phyloP scores from a whole-genome alignment of 2,888 invertebrate genomes.

The Incurvaria masculella region DNA sequence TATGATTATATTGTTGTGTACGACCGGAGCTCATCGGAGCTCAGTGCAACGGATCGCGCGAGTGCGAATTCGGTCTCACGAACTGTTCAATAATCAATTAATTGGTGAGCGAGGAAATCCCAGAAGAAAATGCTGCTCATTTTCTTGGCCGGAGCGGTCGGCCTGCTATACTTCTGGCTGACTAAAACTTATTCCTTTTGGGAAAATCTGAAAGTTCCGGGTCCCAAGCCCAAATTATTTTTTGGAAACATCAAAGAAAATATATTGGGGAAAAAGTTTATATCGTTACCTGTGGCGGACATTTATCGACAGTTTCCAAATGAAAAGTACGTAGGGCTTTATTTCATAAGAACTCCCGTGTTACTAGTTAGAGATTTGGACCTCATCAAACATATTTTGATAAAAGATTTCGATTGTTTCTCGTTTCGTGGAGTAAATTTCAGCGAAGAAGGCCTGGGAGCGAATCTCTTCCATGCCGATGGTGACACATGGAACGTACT shows the following conservation, averaged over 20 bases:
- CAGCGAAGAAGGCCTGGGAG: conserved; percentile 25
- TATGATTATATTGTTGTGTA: too few relatives aligned
- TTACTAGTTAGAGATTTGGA: conserved; percentile 16
- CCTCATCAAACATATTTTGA: conserved; percentile 14
- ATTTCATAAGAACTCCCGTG: conserved; percentile 23
- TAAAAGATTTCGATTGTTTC: conserved; percentile 16
- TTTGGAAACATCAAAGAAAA: not conserved
- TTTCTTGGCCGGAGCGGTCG: not conserved
- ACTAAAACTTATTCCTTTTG: not conserved
- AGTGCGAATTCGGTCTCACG: too few relatives aligned
- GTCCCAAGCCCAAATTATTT: not conserved
- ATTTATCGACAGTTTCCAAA: conserved; percentile 9
- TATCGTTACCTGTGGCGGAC: conserved; percentile 5
- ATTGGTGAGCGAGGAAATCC: too few relatives aligned
- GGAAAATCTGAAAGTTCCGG: not conserved
- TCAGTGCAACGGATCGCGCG: too few relatives aligned
- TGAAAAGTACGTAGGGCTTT: conserved; percentile 12
- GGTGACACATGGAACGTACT: conserved; percentile 16
- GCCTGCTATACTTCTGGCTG: not conserved
- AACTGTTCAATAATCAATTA: too few relatives aligned
- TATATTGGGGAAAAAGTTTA: not conserved
- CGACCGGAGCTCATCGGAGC: too few relatives aligned
- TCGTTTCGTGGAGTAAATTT: conserved; percentile 10
- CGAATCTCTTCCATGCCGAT: conserved; percentile 29
- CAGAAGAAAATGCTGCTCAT: too few relatives aligned